phyloP scores from a whole-genome alignment of 1,140 invertebrate genomes.

The Trigoniulus corallinus region DNA sequence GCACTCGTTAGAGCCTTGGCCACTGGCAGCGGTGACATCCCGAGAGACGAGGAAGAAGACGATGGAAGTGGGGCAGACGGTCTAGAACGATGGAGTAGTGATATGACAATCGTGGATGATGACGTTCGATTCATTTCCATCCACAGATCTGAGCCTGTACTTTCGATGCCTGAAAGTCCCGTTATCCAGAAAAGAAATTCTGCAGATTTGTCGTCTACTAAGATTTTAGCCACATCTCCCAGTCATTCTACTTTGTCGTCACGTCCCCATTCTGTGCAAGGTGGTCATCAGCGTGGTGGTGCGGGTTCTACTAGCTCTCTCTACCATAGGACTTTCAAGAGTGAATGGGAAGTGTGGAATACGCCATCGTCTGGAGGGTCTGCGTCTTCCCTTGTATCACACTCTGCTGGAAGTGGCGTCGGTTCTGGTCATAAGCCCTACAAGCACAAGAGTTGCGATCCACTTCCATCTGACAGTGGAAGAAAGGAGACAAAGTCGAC shows the following conservation, averaged over 20 bases:
- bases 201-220: background rate
- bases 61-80: background rate
- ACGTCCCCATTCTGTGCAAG: background rate
- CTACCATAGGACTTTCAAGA: no score
- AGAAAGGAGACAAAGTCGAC: background rate
- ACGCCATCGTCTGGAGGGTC: no score
- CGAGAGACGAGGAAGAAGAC: background rate
- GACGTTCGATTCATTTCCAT: background rate
- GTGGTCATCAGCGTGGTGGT: background rate
- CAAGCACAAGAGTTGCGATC: background rate
- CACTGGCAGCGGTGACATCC: background rate
- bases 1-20: no score
- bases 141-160: background rate
- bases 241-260: background rate
- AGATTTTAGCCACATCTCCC: background rate
- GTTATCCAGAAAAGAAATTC: background rate
- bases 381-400: no score
- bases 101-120: slow-evolving; percentile 6
- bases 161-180: no score
- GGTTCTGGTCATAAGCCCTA: background rate
- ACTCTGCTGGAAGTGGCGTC: background rate
- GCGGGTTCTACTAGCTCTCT: no score
- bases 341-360: background rate
- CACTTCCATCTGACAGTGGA: background rate
- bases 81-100: slow-evolving; percentile 1